These are phyloP conservation scores for Nothoprocta pentlandii DNA, from an alignment of 2,113 vertebrate genomes.

Conservation along the genomic window DNA sequence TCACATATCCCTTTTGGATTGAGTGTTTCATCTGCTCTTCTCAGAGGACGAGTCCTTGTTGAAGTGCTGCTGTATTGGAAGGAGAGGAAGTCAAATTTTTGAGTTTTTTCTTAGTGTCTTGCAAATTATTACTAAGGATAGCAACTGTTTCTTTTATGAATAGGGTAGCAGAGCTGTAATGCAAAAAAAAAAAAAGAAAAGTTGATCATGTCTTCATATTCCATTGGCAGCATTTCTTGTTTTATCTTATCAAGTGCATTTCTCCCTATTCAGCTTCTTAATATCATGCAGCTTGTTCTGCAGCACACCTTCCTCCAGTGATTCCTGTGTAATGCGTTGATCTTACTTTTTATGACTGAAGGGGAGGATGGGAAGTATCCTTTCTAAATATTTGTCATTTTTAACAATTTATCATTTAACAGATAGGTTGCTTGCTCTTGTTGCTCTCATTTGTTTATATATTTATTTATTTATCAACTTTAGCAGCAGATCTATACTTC, in stretches of 20 bases:
- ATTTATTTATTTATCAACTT: neutral
- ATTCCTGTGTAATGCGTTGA: neutral
- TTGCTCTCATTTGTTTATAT: neutral
- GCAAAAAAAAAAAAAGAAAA: neutral
- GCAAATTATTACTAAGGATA: neutral
- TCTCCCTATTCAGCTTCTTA: neutral
- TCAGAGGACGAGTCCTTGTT: neutral
- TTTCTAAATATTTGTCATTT: neutral
- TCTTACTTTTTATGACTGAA: neutral
- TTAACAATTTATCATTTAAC: accelerated
- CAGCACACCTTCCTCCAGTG: neutral
- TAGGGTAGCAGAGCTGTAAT: neutral
- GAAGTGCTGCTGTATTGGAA: neutral
- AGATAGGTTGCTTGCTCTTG: too few species aligned
- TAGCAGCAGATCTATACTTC: neutral
- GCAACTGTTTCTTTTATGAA: neutral
- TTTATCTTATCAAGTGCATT: neutral
- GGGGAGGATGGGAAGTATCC: neutral
- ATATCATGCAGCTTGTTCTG: neutral
- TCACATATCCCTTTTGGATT: neutral
- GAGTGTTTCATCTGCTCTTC: neutral
- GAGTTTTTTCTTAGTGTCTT: neutral
- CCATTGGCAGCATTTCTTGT: neutral
- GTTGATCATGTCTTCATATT: neutral
- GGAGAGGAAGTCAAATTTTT: neutral